Percentiles rank a stretch among this genome's conserved stretches.
Conservation (phyloP, 2,888 invertebrate species). For the Ischnus inquisitorius region DNA sequence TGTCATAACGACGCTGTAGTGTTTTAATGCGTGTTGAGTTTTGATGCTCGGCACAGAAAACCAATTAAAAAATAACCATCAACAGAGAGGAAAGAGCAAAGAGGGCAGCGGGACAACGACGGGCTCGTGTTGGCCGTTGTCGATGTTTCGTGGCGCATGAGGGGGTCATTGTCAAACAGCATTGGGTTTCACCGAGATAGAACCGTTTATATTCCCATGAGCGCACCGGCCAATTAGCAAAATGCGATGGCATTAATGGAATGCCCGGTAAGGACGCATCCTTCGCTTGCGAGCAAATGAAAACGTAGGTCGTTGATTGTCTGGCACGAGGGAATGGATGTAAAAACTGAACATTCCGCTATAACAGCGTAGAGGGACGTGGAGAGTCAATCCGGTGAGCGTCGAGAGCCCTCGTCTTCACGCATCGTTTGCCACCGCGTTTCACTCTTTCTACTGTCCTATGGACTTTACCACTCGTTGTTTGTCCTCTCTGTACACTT, state of each 20-base stretch:
- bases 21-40: constrained; percentile 51
- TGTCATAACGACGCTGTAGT: constrained; percentile 62
- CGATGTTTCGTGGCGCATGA: constrained; percentile 30
- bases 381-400: constrained; percentile 68
- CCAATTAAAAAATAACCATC: constrained; percentile 60
- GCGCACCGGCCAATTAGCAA: constrained; percentile 73
- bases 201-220: constrained; percentile 69
- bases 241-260: constrained; percentile 73
- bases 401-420: constrained; percentile 67
- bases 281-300: constrained; percentile 66
- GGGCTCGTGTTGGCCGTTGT: constrained; percentile 8
- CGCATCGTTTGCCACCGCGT: constrained; percentile 69
- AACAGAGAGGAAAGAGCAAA: constrained; percentile 22
- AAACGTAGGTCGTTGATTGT: constrained; percentile 73
- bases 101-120: background rate
- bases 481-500: constrained; percentile 49
- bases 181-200: constrained; percentile 49
- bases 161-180: constrained; percentile 59
- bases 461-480: constrained; percentile 62
- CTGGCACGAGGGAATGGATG: constrained; percentile 70
- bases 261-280: constrained; percentile 70
- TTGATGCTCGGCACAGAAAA: constrained; percentile 10
- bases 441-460: constrained; percentile 57
- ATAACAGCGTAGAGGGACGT: constrained; percentile 65
- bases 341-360: constrained; percentile 72